Base-by-base conservation (phyloP, 2,797 vertebrate genomes). In the Labeo calbasu region DNA sequence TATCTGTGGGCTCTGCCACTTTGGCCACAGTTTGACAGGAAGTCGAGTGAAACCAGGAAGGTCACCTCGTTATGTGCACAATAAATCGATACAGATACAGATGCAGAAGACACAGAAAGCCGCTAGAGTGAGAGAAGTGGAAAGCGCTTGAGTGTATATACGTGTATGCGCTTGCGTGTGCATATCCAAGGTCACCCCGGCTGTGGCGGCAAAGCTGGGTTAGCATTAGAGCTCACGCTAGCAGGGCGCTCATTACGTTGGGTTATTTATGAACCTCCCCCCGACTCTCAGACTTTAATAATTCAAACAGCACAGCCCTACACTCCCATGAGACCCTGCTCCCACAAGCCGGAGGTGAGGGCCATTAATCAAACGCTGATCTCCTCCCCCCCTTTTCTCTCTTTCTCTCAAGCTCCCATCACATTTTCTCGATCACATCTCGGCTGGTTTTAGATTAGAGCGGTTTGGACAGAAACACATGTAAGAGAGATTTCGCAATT, bases 311-410 rank as follows among this genome's bases (percentile, higher is more conserved):
- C 88, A 84, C 79, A 57, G 89, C 87, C 86, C 92, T 91, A 85
- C 92, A 89, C 91, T 88, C 94, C 95, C 93, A 87, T 82, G 86
- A 91, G 94, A 91, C 92, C 93, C 91, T 88, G 93, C 93, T 94
- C 66, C 93, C 92, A 91, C 88, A 92, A 93, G 93, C 96, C 94
- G 92, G 92, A 92, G 92, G 92, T 89, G 91, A 92, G 84, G 86
- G 88, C 92, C 95, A 94, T 96, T 95, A 92, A 97, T 96, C 95
- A 96, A 93, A 88, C 79, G 86, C 89, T 91, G 90, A 91, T 93
- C 92, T 90, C 89, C 89, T 89, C 87, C 84, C 84, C 85, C 90
- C 86, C 87, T 68, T 11, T 53, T 65, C 0, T 15, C 53, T 72
- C 55, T 59, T 83, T 83, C 85, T 70, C 86, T 53, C 72, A 78